phyloP scores from a whole-genome alignment of 2,797 vertebrate species.

The Sandelia bainsii region DNA sequence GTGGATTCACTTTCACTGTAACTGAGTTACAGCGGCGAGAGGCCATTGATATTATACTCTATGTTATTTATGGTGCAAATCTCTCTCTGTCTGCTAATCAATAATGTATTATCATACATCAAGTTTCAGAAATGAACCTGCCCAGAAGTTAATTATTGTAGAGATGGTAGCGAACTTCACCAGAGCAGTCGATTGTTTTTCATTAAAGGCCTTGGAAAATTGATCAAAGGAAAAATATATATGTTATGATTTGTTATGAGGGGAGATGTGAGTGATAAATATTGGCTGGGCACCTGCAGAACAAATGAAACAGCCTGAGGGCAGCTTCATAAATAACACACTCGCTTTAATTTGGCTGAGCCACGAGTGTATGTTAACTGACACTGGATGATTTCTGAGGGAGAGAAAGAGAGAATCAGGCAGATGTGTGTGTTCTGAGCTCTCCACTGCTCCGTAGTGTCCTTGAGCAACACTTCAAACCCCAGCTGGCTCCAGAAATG shows the following conservation, averaged over 20 bases:
- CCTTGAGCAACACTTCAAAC: slow-evolving; percentile 56
- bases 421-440: neutral
- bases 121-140: slow-evolving; percentile 78
- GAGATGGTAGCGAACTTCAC: slow-evolving; percentile 52
- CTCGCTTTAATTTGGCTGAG: slow-evolving; percentile 56
- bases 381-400: slow-evolving; percentile 56
- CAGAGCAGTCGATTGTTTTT: slow-evolving; percentile 65
- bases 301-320: slow-evolving; percentile 61
- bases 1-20: slow-evolving; percentile 19
- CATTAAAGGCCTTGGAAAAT: slow-evolving; percentile 56
- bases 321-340: slow-evolving; percentile 62
- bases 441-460: slow-evolving; percentile 25
- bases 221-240: slow-evolving; percentile 51
- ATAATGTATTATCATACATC: slow-evolving; percentile 83
- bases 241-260: slow-evolving; percentile 66
- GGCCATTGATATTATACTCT: slow-evolving; percentile 66
- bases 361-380: slow-evolving; percentile 34
- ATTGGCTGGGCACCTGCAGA: slow-evolving; percentile 44
- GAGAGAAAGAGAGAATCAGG: slow-evolving; percentile 1
- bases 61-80: slow-evolving; percentile 72
- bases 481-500: neutral
- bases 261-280: slow-evolving; percentile 62
- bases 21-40: slow-evolving; percentile 40
- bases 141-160: slow-evolving; percentile 70
- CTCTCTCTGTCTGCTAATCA: slow-evolving; percentile 73